These are phyloP conservation scores for Elymnias hypermnestra DNA, from an alignment of 1,140 invertebrate species.

Conservation along the genomic window DNA sequence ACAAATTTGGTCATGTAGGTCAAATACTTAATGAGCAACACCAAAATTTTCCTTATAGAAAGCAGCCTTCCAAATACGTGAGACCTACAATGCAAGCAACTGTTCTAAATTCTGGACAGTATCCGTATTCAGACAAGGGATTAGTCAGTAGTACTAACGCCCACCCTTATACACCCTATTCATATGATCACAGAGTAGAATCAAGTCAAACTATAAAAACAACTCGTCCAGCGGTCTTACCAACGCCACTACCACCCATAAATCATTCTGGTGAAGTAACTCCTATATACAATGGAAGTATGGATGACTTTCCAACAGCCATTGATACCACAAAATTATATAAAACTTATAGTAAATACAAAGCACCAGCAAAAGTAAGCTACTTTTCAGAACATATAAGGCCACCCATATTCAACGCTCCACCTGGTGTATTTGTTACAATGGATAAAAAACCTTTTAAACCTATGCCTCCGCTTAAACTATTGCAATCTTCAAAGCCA, in stretches of 20 bases:
- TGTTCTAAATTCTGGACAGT: slow-evolving; percentile 24
- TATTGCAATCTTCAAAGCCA: slow-evolving; percentile 35
- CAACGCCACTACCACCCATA: slow-evolving; percentile 44
- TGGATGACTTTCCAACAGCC: slow-evolving; percentile 31
- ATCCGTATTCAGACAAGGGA: slow-evolving; percentile 32
- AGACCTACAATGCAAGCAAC: slow-evolving; percentile 33
- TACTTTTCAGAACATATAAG: slow-evolving; percentile 54
- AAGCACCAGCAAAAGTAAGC: slow-evolving; percentile 37
- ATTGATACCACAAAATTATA: slow-evolving; percentile 27
- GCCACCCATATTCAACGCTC: slow-evolving; percentile 61
- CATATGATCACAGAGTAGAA: slow-evolving; percentile 35
- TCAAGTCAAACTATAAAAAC: slow-evolving; percentile 39
- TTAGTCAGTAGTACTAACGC: slow-evolving; percentile 23
- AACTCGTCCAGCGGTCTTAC: slow-evolving; percentile 48
- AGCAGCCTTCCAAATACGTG: slow-evolving; percentile 31
- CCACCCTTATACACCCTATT: slow-evolving; percentile 23
- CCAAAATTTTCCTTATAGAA: slow-evolving; percentile 48
- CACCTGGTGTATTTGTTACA: slow-evolving; percentile 61
- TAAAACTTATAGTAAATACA: slow-evolving; percentile 42
- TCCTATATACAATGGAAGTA: slow-evolving; percentile 27
- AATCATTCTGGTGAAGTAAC: slow-evolving; percentile 30
- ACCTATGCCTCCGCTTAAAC: slow-evolving; percentile 63
- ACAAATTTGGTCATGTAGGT: slow-evolving; percentile 38
- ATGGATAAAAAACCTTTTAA: slow-evolving; percentile 73
- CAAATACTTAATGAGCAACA: slow-evolving; percentile 34